These are phyloP conservation scores for Eremophila alpestris DNA, from an alignment of 2,797 vertebrate genomes.

Conservation along the genomic window DNA sequence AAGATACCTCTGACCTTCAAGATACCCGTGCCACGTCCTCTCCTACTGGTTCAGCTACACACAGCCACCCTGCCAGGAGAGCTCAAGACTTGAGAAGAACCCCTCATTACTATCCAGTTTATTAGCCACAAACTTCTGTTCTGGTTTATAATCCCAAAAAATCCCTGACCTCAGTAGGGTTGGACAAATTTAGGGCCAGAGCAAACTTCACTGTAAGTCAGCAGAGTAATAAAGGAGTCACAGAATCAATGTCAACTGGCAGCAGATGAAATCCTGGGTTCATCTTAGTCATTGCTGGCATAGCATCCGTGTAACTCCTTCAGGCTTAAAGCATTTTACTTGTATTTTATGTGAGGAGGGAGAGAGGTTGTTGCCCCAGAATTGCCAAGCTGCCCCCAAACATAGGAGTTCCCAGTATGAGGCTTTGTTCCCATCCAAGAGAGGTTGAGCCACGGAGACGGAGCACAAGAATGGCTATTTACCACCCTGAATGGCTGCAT, in stretches of 20 bases:
- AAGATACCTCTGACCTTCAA: neutral
- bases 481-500: neutral
- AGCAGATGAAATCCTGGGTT: neutral
- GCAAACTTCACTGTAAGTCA: neutral
- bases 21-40: neutral
- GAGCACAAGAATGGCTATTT: neutral
- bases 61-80: neutral
- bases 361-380: neutral
- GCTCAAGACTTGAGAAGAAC: neutral
- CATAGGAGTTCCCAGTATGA: neutral
- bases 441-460: neutral
- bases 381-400: neutral
- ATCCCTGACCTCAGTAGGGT: neutral
- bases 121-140: neutral
- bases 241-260: neutral
- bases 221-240: neutral
- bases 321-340: neutral
- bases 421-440: neutral
- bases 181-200: neutral
- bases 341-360: neutral
- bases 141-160: neutral
- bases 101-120: neutral
- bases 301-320: neutral
- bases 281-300: neutral
- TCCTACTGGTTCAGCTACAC: neutral